Conservation (phyloP, 2,113 vertebrate species). For the Solea senegalensis region DNA sequence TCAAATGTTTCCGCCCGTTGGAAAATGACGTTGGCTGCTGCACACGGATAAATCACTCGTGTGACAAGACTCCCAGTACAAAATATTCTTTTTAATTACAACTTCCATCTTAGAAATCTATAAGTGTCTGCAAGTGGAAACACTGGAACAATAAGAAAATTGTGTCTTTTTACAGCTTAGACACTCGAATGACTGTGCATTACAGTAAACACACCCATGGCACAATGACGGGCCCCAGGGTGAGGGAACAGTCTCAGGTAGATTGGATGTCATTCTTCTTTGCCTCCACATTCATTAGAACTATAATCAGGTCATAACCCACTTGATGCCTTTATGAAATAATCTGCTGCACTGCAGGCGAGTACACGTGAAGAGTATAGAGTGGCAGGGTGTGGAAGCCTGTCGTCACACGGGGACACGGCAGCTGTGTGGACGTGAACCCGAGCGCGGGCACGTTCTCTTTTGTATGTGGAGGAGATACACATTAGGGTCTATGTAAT, state of each 20-base stretch:
- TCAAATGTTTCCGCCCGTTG: too few relatives aligned
- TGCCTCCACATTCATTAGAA: conserved; percentile 28
- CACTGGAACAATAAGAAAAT: background rate
- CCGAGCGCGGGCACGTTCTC: conserved; percentile 16
- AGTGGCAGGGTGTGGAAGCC: conserved; percentile 53
- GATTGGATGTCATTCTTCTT: conserved; percentile 45
- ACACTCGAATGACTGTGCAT: background rate
- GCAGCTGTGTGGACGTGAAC: conserved; percentile 1
- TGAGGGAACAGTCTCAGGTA: conserved; percentile 34
- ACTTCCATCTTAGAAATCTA: too few relatives aligned
- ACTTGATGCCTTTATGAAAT: conserved; percentile 54
- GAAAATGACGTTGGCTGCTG: too few relatives aligned
- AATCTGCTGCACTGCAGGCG: conserved; percentile 33
- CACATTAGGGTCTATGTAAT: conserved; percentile 47
- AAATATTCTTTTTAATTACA: too few relatives aligned
- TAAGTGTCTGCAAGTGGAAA: background rate
- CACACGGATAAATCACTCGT: too few relatives aligned
- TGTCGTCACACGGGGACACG: conserved; percentile 6
- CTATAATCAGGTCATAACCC: conserved; percentile 59
- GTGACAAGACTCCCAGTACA: too few relatives aligned
- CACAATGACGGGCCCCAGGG: conserved; percentile 48
- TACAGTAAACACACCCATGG: conserved; percentile 2
- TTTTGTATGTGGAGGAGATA: conserved; percentile 18
- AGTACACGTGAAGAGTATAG: conserved; percentile 33
- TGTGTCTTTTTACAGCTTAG: conserved; percentile 1